Evolutionary conservation across 2,888 invertebrate species (phyloP).

Genomic region (Coremacera marginata): DNA sequence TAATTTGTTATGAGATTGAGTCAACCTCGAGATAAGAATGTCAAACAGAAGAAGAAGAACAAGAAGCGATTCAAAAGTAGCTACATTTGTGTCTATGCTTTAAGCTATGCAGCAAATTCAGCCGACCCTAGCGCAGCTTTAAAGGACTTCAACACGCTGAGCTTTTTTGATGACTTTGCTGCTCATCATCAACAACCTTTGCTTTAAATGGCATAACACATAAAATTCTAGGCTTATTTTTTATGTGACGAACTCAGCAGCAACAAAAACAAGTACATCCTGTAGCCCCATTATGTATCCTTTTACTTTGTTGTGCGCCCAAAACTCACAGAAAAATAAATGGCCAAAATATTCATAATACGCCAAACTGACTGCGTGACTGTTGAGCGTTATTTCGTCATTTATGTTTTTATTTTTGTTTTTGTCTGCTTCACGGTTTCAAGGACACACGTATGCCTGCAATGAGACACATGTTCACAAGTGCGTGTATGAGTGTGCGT

Average conservation of each 20-base stretch:
- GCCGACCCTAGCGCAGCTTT: too few species aligned
- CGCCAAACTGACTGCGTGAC: constrained; percentile 18
- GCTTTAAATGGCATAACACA: too few species aligned
- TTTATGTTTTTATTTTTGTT: background rate
- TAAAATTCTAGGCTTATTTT: too few species aligned
- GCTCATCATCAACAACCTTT: too few species aligned
- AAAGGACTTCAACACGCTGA: too few species aligned
- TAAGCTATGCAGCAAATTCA: background rate
- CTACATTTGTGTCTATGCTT: background rate
- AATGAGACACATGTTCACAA: background rate
- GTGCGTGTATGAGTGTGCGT: background rate
- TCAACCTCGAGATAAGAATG: too few species aligned
- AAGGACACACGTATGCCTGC: constrained; percentile 21
- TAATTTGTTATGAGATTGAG: constrained; percentile 19
- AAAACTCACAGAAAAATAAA: constrained; percentile 12
- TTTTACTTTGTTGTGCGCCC: background rate
- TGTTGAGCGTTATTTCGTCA: constrained; percentile 1
- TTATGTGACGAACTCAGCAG: too few species aligned
- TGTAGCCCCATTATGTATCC: too few species aligned
- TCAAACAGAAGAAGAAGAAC: background rate
- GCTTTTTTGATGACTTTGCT: too few species aligned
- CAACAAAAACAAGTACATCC: too few species aligned
- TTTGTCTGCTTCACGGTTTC: constrained; percentile 11
- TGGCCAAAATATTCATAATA: constrained; percentile 36
- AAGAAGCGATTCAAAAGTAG: background rate